Evolutionary conservation across 37 sponge, comb jelly and placozoan species (phyloP).

Genomic region (Hexactinellida sp.): DNA sequence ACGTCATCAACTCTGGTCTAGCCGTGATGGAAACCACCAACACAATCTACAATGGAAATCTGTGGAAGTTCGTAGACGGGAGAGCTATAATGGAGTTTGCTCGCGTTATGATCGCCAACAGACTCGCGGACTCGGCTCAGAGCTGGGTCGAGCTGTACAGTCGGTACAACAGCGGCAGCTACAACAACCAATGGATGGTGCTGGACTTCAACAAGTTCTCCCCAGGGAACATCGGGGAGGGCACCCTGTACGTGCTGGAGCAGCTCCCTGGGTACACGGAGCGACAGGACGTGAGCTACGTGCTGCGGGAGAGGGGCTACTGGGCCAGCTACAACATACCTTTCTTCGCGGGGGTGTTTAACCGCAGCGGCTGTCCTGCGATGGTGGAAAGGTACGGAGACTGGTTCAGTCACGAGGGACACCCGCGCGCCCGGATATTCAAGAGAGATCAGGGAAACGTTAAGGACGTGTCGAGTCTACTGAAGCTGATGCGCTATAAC

Average conservation of each 20-base stretch:
- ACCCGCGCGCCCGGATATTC: slow-evolving; percentile 79
- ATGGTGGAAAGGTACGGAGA: slow-evolving; percentile 62
- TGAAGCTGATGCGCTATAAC: slow-evolving; percentile 86
- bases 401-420: slow-evolving; percentile 59
- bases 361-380: slow-evolving; percentile 52
- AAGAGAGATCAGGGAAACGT: slow-evolving; percentile 58
- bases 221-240: slow-evolving; percentile 19
- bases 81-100: slow-evolving; percentile 46
- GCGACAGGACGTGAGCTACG: slow-evolving; percentile 47
- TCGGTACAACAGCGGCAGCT: slow-evolving; percentile 82
- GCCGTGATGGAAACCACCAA: slow-evolving; percentile 85
- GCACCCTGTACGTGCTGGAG: slow-evolving; percentile 72
- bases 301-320: slow-evolving; percentile 48
- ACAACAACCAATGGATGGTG: slow-evolving; percentile 97
- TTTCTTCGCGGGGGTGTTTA: slow-evolving; percentile 55
- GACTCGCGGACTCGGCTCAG: slow-evolving; percentile 49
- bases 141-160: slow-evolving; percentile 56
- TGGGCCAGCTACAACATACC: slow-evolving; percentile 96
- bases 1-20: slow-evolving; percentile 56
- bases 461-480: slow-evolving; percentile 48
- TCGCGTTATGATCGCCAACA: slow-evolving; percentile 61
- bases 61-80: slow-evolving; percentile 52
- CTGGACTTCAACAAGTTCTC: slow-evolving; percentile 78
- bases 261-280: slow-evolving; percentile 61
- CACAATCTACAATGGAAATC: slow-evolving; percentile 53